phyloP scores from a whole-genome alignment of 1,140 invertebrate species.

The Phthorimaea operculella region DNA sequence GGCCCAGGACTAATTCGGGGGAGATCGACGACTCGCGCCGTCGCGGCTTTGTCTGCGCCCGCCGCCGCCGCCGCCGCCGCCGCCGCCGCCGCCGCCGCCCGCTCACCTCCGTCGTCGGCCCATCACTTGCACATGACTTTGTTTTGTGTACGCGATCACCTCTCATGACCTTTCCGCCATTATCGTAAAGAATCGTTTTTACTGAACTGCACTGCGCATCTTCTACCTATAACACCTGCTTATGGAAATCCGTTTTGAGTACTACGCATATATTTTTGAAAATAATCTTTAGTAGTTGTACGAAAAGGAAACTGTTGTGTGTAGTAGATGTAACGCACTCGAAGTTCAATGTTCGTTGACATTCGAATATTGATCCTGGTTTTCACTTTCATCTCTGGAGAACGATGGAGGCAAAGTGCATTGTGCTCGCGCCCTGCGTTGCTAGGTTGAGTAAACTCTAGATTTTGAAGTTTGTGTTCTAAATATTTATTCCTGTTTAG shows the following conservation, averaged over 20 bases:
- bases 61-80: conserved; percentile 26
- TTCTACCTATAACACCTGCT: not conserved
- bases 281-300: not conserved
- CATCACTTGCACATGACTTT: conserved; percentile 10
- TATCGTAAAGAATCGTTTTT: conserved; percentile 18
- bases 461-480: too few species aligned
- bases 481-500: too few species aligned
- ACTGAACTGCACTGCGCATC: too few species aligned
- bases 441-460: too few species aligned
- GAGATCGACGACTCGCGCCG: conserved; percentile 59
- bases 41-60: conserved; percentile 55
- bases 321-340: conserved; percentile 12
- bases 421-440: conserved; percentile 1
- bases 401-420: conserved; percentile 9
- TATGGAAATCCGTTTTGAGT: not conserved
- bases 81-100: conserved; percentile 13
- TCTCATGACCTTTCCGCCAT: conserved; percentile 16
- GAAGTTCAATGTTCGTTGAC: conserved; percentile 23
- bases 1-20: conserved; percentile 64
- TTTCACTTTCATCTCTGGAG: conserved; percentile 25
- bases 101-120: conserved; percentile 12
- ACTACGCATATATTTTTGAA: conserved; percentile 6
- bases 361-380: conserved; percentile 28
- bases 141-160: conserved; percentile 9
- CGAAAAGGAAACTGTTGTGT: conserved; percentile 4